Evolutionary conservation across 2,888 invertebrate species (phyloP).

Genomic region (Hirtodrosophila trivittata): DNA sequence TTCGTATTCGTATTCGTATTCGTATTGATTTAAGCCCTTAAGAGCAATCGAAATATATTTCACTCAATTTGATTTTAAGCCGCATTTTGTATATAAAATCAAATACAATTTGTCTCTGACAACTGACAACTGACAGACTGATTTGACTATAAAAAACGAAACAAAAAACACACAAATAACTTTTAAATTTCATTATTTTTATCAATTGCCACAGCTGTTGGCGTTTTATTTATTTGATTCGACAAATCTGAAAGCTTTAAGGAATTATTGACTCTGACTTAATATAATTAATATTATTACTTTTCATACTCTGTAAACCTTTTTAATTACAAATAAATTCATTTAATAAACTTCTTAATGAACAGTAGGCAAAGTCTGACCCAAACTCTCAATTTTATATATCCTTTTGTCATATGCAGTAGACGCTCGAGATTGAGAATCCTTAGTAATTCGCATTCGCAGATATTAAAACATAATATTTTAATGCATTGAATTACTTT

Average conservation of each 20-base stretch:
- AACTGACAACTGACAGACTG: background rate
- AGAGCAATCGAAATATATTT: constrained; percentile 10
- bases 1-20: no score
- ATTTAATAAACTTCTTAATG: no score
- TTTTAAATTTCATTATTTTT: background rate
- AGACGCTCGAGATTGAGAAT: no score
- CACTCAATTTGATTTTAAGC: constrained; percentile 11
- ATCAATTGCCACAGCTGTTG: background rate
- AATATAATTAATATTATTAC: background rate
- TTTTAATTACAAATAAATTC: no score
- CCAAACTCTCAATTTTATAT: no score
- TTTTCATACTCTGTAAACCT: background rate
- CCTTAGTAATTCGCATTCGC: no score
- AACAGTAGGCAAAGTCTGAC: no score
- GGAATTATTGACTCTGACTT: background rate
- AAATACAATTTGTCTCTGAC: constrained; percentile 11
- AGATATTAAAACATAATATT: no score
- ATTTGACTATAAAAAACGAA: background rate
- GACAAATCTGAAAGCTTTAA: background rate
- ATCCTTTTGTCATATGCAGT: no score
- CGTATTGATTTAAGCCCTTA: constrained; percentile 20
- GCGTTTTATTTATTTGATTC: background rate
- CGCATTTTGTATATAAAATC: constrained; percentile 15
- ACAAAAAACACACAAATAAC: no score
- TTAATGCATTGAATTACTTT: no score